A percentile compares a stretch with the other conserved stretches of the same genome.
Evolutionary conservation across 2,113 vertebrate species (phyloP).

Genomic region (Blennius ocellaris): DNA sequence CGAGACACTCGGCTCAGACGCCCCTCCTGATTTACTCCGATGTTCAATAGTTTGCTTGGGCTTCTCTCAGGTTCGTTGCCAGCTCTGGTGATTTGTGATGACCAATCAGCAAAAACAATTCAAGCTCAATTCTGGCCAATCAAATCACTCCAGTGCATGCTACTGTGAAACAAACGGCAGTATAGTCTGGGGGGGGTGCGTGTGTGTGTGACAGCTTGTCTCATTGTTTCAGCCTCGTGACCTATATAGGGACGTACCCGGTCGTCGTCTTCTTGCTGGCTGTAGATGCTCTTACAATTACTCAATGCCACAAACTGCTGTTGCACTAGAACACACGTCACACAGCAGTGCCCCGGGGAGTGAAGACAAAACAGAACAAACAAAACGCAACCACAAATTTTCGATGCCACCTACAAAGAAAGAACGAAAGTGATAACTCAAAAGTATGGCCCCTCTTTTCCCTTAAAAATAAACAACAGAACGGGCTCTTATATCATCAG

Average conservation of each 20-base stretch:
- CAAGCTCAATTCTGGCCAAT: constrained; percentile 56
- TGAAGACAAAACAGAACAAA: neutral
- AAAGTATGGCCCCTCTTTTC: neutral
- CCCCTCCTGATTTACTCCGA: constrained; percentile 17
- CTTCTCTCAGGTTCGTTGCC: constrained; percentile 7
- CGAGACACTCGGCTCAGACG: neutral
- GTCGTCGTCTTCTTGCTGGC: constrained; percentile 7
- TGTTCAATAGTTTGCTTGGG: constrained; percentile 2
- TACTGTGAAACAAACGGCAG: constrained; percentile 47
- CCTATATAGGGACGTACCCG: constrained; percentile 66
- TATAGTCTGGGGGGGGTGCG: constrained; percentile 33
- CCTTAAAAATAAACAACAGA: constrained; percentile 17
- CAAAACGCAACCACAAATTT: neutral
- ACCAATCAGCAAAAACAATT: constrained; percentile 57
- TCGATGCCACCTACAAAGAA: neutral
- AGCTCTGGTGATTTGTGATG: constrained; percentile 57
- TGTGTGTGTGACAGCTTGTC: constrained; percentile 58
- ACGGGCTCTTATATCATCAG: constrained; percentile 24
- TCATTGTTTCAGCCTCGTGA: constrained; percentile 79
- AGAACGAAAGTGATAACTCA: constrained; percentile 17
- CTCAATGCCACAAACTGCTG: constrained; percentile 3
- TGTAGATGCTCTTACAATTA: constrained; percentile 48
- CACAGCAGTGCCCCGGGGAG: neutral
- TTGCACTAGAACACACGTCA: neutral
- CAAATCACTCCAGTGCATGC: constrained; percentile 13